Conservation (phyloP, 2,797 vertebrate species). For the Myoxocephalus aenaeus region DNA sequence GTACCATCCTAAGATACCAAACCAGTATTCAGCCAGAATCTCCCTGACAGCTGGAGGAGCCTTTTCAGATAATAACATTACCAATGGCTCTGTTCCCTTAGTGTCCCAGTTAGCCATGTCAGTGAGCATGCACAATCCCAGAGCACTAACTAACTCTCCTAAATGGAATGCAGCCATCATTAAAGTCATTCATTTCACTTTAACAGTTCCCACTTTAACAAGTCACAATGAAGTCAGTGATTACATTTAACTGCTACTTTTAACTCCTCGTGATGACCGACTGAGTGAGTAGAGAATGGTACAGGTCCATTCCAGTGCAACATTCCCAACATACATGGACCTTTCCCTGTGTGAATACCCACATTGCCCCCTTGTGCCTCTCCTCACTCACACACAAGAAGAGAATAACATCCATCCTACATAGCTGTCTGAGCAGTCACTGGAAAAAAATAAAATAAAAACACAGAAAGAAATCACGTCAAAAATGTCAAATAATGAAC, state of each 20-base stretch:
- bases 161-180: neutral
- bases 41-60: too few relatives aligned
- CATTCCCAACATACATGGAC: neutral
- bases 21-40: too few relatives aligned
- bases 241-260: neutral
- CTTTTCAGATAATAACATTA: neutral
- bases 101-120: neutral
- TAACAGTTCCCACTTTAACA: neutral
- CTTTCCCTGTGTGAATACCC: conserved; percentile 5
- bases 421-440: conserved; percentile 20
- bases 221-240: neutral
- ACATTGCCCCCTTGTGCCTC: conserved; percentile 15
- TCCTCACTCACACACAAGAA: conserved; percentile 12
- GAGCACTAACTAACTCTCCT: neutral
- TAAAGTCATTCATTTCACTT: neutral
- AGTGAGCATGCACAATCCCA: neutral
- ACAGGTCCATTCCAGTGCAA: neutral
- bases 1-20: neutral
- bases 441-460: neutral
- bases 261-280: neutral
- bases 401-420: conserved; percentile 5
- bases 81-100: neutral
- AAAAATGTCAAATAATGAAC: conserved; percentile 35
- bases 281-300: neutral
- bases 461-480: conserved; percentile 15